Evolutionary conservation across 2,888 invertebrate species (phyloP), one percentile per base, ranked within the genome.

Genomic region (Mycalesis mineus): DNA sequence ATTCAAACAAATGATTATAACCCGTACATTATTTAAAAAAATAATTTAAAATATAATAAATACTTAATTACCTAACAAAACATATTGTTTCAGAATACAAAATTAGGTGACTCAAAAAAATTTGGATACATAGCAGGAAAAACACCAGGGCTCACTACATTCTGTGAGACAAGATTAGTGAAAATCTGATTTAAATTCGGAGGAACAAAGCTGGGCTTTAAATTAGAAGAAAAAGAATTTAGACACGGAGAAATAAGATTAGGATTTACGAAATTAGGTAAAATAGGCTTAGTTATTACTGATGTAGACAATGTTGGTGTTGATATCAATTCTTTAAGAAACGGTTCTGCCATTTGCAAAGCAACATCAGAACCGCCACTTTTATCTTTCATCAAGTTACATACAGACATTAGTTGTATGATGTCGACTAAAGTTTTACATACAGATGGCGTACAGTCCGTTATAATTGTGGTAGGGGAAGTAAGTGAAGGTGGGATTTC

Each of bases 341-440:
- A 63, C 0, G 84, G 82, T 0, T 68, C 64, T 7, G 79, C 77
- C 5, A 80, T 60, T 55, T 76, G 71, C 14, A 78, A 53, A 5
- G 75, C 76, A 11, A 74, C 37, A 36, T 80, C 73, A 1, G 76
- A 68, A 1, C 70, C 75, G 0, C 73, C 74, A 45, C 68, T 69
- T 7, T 65, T 74, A 14, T 77, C 80, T 54, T 84, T 77, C 0
- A 88, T 57, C 22, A 84, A 64, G 62, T 84, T 82, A 13, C 74
- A 71, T 0, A 84, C 80, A 1, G 82, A 77, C 84, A 88, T 79
- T 0, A 88, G 41, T 37, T 88, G 83, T 0, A 88, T 67, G 0
- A 85, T 80, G 39, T 87, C 78, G 0, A 76, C 80, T 42, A 88
- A 55, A 48, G 83, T 84, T 55, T 83, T 78, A 58, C 87, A 85